Evolutionary conservation across 2,113 vertebrate species (phyloP).

Genomic region (Butorides virescens): DNA sequence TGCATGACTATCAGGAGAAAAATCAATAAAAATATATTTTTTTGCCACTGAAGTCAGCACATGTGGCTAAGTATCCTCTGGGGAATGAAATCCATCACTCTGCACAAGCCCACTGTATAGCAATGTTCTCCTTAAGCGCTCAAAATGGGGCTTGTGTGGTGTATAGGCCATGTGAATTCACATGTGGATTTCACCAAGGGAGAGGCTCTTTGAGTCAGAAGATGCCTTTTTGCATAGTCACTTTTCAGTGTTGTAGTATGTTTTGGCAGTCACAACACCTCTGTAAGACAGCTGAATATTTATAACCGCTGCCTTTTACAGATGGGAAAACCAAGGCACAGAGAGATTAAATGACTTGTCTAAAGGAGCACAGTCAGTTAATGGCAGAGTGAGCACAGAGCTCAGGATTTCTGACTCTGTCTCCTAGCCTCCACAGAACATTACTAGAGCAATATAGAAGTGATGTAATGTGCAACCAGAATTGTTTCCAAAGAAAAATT

Average conservation of each 20-base stretch:
- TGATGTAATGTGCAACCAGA: not conserved
- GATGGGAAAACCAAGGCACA: not conserved
- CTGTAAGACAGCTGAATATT: not conserved
- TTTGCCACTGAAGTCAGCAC: constrained; percentile 30
- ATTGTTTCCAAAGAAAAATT: constrained; percentile 38
- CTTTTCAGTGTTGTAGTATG: not conserved
- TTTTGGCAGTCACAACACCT: not conserved
- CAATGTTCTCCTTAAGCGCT: not conserved
- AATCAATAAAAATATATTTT: constrained; percentile 8
- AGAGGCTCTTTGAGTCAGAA: not conserved
- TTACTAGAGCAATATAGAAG: not conserved
- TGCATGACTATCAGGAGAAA: not conserved
- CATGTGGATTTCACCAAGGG: not conserved
- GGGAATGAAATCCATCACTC: not conserved
- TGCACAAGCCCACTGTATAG: not conserved
- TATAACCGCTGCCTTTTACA: not conserved
- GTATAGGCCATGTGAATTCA: not conserved
- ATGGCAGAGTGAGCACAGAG: not conserved
- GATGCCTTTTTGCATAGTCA: constrained; percentile 52
- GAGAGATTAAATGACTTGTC: not conserved
- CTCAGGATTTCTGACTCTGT: not conserved
- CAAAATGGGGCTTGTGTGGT: not conserved
- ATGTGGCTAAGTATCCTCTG: not conserved
- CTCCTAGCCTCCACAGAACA: not conserved
- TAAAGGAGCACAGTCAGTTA: not conserved